Evolutionary conservation across 2,888 invertebrate species (phyloP).

Genomic region (Dynastes hyllus): DNA sequence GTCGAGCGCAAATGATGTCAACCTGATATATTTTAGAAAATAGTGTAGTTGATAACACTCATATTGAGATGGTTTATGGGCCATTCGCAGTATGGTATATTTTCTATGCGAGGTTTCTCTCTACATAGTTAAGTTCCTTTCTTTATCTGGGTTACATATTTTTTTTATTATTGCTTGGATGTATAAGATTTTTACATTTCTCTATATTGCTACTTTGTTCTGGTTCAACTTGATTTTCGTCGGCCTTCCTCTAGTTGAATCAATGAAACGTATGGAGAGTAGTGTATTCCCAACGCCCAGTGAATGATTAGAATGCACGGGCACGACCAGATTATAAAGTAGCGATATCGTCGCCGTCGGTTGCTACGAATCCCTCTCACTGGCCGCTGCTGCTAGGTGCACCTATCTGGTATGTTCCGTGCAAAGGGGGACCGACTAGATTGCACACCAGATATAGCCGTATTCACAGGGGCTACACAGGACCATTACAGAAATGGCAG

Average conservation of each 20-base stretch:
- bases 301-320: slow-evolving; percentile 58
- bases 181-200: too few species aligned
- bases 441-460: slow-evolving; percentile 24
- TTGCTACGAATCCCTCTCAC: slow-evolving; percentile 20
- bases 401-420: slow-evolving; percentile 21
- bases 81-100: too few species aligned
- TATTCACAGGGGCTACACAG: not conserved
- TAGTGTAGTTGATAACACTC: too few species aligned
- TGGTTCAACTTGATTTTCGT: too few species aligned
- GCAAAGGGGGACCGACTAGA: slow-evolving; percentile 24
- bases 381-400: not conserved
- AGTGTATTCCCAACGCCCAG: slow-evolving; percentile 35
- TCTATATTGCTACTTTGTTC: too few species aligned
- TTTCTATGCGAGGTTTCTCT: too few species aligned
- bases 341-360: slow-evolving; percentile 54
- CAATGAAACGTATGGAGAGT: not conserved
- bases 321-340: slow-evolving; percentile 59
- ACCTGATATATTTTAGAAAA: too few species aligned
- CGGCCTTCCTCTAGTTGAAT: too few species aligned
- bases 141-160: too few species aligned
- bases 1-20: too few species aligned
- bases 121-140: too few species aligned
- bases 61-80: too few species aligned
- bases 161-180: not conserved
- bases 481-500: slow-evolving; percentile 4